phyloP scores from a whole-genome alignment of 2,113 vertebrate genomes.

The Circaetus gallicus region DNA sequence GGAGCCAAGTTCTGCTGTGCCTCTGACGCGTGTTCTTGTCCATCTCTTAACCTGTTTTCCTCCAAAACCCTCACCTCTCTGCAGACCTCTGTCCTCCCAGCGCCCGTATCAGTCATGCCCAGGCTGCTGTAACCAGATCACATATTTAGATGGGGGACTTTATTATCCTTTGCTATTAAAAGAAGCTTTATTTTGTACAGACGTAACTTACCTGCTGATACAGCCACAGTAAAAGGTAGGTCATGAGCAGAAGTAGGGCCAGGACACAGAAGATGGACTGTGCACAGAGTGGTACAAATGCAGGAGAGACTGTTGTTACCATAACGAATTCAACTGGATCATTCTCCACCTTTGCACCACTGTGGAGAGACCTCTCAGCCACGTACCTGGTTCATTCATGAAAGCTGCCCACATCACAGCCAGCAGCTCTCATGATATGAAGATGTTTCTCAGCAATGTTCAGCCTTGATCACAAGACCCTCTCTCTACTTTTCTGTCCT shows the following conservation, averaged over 20 bases:
- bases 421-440: neutral
- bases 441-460: neutral
- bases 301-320: neutral
- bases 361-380: neutral
- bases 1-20: neutral
- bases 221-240: neutral
- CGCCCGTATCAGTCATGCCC: neutral
- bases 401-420: neutral
- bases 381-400: neutral
- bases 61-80: neutral
- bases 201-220: neutral
- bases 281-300: neutral
- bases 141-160: neutral
- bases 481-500: neutral
- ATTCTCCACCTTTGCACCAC: neutral
- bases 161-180: neutral
- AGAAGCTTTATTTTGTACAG: neutral
- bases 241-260: neutral
- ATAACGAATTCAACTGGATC: neutral
- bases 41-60: neutral
- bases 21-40: rapidly evolving
- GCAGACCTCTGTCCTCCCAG: neutral
- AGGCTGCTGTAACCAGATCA: neutral
- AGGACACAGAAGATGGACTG: neutral
- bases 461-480: neutral